Conservation (phyloP, 2,888 invertebrate genomes). For the Tetanocera ferruginea region DNA sequence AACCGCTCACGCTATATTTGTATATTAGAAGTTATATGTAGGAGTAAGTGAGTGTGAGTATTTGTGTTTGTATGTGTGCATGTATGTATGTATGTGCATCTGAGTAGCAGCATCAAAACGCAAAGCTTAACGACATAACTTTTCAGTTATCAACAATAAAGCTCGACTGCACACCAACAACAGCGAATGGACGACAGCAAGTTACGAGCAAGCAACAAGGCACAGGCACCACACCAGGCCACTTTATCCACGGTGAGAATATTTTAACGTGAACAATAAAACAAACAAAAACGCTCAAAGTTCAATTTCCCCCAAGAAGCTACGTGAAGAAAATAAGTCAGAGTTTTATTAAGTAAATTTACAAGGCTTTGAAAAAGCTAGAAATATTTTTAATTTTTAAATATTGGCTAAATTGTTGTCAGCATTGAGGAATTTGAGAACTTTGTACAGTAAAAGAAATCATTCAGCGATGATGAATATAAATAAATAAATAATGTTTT, state of each 20-base stretch:
- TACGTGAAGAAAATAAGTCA: neutral
- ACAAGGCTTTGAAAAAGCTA: too few relatives aligned
- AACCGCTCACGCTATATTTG: neutral
- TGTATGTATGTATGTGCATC: neutral
- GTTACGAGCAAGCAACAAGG: neutral
- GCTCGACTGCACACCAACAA: slow-evolving; percentile 5
- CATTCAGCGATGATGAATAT: too few relatives aligned
- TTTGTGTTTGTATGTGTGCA: neutral
- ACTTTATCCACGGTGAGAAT: slow-evolving; percentile 15
- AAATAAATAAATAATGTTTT: too few relatives aligned
- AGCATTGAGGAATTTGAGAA: too few relatives aligned
- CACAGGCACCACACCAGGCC: too few relatives aligned
- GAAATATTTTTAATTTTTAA: too few relatives aligned
- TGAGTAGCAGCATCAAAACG: neutral
- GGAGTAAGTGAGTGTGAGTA: too few relatives aligned
- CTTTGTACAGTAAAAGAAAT: too few relatives aligned
- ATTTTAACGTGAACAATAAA: slow-evolving; percentile 27
- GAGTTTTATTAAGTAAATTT: too few relatives aligned
- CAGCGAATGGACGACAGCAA: neutral
- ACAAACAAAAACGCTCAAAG: slow-evolving; percentile 13
- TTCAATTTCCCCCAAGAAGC: neutral
- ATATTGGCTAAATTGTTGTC: too few relatives aligned
- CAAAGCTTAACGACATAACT: slow-evolving; percentile 32
- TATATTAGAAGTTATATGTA: too few relatives aligned
- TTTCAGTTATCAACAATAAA: slow-evolving; percentile 32